Conservation (phyloP, 2,888 invertebrate species). For the Ametastegia equiseti region DNA sequence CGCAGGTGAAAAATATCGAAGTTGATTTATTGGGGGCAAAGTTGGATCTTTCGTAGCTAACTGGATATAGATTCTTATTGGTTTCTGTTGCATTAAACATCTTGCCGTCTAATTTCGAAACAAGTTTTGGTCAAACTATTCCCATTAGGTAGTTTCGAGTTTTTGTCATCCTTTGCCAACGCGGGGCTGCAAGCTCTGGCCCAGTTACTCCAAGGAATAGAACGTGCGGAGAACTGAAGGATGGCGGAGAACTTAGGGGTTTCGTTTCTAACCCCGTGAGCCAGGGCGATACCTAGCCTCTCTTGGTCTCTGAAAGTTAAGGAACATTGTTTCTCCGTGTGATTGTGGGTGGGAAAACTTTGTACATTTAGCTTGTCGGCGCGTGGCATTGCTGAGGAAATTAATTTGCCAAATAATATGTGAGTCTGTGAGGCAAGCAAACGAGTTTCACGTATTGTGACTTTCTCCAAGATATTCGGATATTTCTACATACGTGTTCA, state of each 20-base stretch:
- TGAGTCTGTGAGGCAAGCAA: not conserved
- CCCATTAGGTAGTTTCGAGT: constrained; percentile 67
- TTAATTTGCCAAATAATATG: constrained; percentile 45
- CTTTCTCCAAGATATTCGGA: not conserved
- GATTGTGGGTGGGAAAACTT: constrained; percentile 67
- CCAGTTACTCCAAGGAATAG: constrained; percentile 37
- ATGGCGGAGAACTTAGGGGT: constrained; percentile 2
- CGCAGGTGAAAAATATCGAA: not conserved
- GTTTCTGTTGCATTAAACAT: constrained; percentile 60
- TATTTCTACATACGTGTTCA: not conserved
- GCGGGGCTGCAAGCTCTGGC: constrained; percentile 22
- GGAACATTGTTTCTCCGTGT: constrained; percentile 65
- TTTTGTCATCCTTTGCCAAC: constrained; percentile 49
- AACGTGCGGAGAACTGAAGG: not conserved
- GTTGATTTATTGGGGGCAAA: not conserved
- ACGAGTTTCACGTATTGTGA: not conserved
- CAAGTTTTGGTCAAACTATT: constrained; percentile 66
- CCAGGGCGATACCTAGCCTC: not conserved
- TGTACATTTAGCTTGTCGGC: constrained; percentile 66
- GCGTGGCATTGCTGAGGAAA: constrained; percentile 46
- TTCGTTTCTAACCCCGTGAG: constrained; percentile 37
- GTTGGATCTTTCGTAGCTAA: not conserved
- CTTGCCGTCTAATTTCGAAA: constrained; percentile 62
- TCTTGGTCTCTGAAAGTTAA: constrained; percentile 17
- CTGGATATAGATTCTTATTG: constrained; percentile 25